A percentile compares a stretch with the other conserved stretches of the same genome.
These are phyloP conservation scores for Plutella xylostella DNA, from an alignment of 2,888 invertebrate genomes.

Conservation along the genomic window DNA sequence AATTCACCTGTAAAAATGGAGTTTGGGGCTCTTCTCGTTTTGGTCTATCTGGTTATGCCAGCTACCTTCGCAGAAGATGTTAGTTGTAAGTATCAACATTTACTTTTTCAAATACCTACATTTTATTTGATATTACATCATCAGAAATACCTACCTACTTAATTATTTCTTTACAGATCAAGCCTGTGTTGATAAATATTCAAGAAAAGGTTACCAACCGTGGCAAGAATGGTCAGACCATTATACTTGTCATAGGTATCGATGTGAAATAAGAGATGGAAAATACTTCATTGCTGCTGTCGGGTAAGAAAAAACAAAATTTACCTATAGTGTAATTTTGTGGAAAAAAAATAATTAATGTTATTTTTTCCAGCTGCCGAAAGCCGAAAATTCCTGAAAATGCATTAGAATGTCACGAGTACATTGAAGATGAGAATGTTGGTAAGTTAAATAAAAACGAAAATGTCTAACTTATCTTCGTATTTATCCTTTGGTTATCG, in stretches of 20 bases:
- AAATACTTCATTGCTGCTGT: constrained; percentile 64
- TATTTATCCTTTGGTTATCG: not conserved
- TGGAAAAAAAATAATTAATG: too few relatives aligned
- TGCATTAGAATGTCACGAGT: constrained; percentile 60
- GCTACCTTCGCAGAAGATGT: constrained; percentile 45
- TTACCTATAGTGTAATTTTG: too few relatives aligned
- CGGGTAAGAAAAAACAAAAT: constrained; percentile 31
- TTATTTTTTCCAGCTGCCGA: constrained; percentile 38
- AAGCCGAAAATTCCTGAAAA: constrained; percentile 65
- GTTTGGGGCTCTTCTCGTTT: constrained; percentile 27
- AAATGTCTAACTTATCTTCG: too few relatives aligned
- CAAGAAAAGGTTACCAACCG: constrained; percentile 62
- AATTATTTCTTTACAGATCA: constrained; percentile 49
- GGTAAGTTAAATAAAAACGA: constrained; percentile 31
- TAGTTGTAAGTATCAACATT: constrained; percentile 61
- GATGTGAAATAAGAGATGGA: constrained; percentile 60
- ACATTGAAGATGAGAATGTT: constrained; percentile 63
- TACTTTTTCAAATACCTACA: too few relatives aligned
- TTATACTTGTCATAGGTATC: constrained; percentile 57
- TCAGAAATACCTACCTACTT: too few relatives aligned
- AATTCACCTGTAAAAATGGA: constrained; percentile 32
- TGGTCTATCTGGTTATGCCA: constrained; percentile 32
- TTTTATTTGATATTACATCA: too few relatives aligned
- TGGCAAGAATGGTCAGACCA: constrained; percentile 67
- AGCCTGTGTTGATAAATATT: constrained; percentile 63